Percentiles rank a stretch among this genome's conserved stretches.
phyloP scores from a whole-genome alignment of 2,888 invertebrate species.

The Acrocera orbiculus region DNA sequence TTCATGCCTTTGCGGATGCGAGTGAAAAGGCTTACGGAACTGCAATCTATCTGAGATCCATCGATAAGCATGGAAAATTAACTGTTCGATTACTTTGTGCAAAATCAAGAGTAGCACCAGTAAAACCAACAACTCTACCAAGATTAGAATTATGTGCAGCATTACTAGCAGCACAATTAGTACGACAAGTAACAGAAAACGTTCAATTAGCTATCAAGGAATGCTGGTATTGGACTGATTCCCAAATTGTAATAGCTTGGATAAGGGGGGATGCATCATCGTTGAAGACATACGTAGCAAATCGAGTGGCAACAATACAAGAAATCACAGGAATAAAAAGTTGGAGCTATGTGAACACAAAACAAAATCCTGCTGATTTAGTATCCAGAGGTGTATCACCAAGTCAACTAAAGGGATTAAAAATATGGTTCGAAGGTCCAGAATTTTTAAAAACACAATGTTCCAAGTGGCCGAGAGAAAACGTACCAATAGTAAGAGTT shows the following conservation, averaged over 20 bases:
- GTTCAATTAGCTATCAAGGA: neutral
- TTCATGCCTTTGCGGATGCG: constrained; percentile 2
- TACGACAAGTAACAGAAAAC: too few species aligned
- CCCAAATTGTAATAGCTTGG: constrained; percentile 5
- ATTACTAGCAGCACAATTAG: too few species aligned
- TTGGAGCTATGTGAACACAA: constrained; percentile 6
- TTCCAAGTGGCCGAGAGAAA: too few species aligned
- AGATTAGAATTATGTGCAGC: constrained; percentile 13
- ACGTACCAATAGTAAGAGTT: too few species aligned
- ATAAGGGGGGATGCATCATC: constrained; percentile 2
- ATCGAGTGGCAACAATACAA: constrained; percentile 5
- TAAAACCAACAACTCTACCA: constrained; percentile 13
- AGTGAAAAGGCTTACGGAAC: constrained; percentile 5
- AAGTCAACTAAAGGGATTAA: constrained; percentile 5
- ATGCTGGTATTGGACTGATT: neutral
- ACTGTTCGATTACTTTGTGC: too few species aligned
- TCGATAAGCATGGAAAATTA: too few species aligned
- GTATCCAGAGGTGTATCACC: constrained; percentile 7
- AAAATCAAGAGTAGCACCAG: constrained; percentile 8
- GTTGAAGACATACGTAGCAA: constrained; percentile 5
- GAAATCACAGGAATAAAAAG: neutral
- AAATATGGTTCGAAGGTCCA: constrained; percentile 9
- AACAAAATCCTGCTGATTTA: constrained; percentile 8
- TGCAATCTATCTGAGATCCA: neutral
- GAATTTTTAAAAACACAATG: neutral